Percentiles rank a stretch among this genome's conserved stretches.
These are phyloP conservation scores for Nesidiocoris tenuis DNA, from an alignment of 2,888 invertebrate genomes.

Conservation along the genomic window DNA sequence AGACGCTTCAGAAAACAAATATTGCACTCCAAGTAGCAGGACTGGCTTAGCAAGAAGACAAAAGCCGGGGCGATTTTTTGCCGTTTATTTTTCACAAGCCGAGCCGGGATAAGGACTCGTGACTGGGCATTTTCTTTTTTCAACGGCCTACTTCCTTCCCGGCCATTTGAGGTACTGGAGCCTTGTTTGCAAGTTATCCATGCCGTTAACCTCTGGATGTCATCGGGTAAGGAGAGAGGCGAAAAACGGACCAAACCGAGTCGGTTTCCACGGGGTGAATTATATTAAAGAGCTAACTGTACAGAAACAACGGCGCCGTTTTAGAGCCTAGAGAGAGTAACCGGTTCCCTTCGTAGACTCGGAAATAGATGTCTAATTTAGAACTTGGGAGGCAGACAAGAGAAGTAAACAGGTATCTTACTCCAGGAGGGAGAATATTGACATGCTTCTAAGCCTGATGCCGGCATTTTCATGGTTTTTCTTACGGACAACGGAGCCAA, in stretches of 20 bases:
- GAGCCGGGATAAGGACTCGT: not conserved
- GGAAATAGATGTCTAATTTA: constrained; percentile 36
- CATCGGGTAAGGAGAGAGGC: not conserved
- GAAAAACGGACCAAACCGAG: not conserved
- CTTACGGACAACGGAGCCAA: no score
- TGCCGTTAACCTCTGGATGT: not conserved
- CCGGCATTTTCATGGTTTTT: no score
- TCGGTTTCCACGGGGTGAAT: not conserved
- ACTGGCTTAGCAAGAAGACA: not conserved
- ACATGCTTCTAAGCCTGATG: no score
- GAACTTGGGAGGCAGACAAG: constrained; percentile 2
- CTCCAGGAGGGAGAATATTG: no score
- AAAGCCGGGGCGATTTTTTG: not conserved
- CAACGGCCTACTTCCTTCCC: not conserved
- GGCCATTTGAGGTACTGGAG: not conserved
- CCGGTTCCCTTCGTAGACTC: not conserved
- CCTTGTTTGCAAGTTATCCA: not conserved
- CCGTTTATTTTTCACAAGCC: not conserved
- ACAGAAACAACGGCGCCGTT: not conserved
- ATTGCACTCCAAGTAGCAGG: not conserved
- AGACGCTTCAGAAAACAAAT: no score
- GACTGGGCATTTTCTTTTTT: not conserved
- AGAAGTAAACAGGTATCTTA: not conserved
- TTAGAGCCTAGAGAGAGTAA: not conserved
- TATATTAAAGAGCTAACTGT: not conserved